phyloP scores from a whole-genome alignment of 2,888 invertebrate genomes.

The Acanthopleura granulata region DNA sequence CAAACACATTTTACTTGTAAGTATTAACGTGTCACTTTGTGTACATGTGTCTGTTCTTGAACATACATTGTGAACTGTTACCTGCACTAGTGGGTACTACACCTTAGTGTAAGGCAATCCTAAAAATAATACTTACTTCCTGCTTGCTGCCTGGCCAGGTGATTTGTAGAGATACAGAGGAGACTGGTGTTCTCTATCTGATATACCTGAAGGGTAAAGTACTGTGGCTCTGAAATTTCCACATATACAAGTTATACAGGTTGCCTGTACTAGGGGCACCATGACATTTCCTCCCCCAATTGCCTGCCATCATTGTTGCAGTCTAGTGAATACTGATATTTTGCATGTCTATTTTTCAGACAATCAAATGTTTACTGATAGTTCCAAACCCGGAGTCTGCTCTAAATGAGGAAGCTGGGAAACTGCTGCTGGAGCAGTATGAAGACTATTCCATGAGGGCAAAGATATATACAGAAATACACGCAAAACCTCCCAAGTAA shows the following conservation, averaged over 20 bases:
- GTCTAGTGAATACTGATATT: background rate
- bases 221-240: no score
- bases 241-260: no score
- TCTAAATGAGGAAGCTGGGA: slow-evolving; percentile 96
- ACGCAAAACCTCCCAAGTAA: slow-evolving; percentile 74
- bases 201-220: no score
- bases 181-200: no score
- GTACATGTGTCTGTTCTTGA: no score
- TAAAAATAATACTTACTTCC: no score
- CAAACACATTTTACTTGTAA: slow-evolving; percentile 90
- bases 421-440: slow-evolving; percentile 91
- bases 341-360: slow-evolving; percentile 72
- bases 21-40: slow-evolving; percentile 47
- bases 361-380: slow-evolving; percentile 94
- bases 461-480: slow-evolving; percentile 92
- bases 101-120: no score
- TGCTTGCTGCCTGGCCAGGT: no score
- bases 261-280: no score
- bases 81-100: no score
- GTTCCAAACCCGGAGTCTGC: slow-evolving; percentile 98
- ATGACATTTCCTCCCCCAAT: background rate
- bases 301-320: background rate
- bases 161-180: no score
- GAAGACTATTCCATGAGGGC: slow-evolving; percentile 91
- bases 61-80: no score